These are phyloP conservation scores for Lindbergichthys nudifrons DNA, from an alignment of 2,797 vertebrate genomes.

Conservation along the genomic window DNA sequence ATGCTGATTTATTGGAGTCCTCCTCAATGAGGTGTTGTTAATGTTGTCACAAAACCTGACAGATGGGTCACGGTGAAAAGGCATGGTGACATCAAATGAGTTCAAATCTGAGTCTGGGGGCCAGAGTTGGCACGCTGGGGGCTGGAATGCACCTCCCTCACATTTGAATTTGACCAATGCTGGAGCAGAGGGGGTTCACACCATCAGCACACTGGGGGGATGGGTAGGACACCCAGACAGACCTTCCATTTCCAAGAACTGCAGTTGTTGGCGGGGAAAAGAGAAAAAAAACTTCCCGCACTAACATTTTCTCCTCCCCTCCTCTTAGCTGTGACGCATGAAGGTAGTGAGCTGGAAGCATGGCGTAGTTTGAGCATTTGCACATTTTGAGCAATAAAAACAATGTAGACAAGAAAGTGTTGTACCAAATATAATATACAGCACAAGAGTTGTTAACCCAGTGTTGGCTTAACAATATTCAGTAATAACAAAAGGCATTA, in stretches of 20 bases:
- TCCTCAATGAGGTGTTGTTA: slow-evolving; percentile 6
- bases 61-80: slow-evolving; percentile 27
- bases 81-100: slow-evolving; percentile 42
- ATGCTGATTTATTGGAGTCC: slow-evolving; percentile 12
- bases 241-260: slow-evolving; percentile 63
- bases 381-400: slow-evolving; percentile 36
- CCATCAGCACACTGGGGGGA: slow-evolving; percentile 54
- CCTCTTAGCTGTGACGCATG: slow-evolving; percentile 26
- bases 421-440: slow-evolving; percentile 55
- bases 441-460: slow-evolving; percentile 39
- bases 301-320: slow-evolving; percentile 22
- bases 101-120: slow-evolving; percentile 43
- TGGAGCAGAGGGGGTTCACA: slow-evolving; percentile 46
- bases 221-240: slow-evolving; percentile 49
- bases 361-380: background rate
- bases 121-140: slow-evolving; percentile 22
- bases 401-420: slow-evolving; percentile 15
- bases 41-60: slow-evolving; percentile 4
- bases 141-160: slow-evolving; percentile 40
- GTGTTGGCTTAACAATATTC: slow-evolving; percentile 27
- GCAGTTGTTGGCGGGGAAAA: slow-evolving; percentile 34
- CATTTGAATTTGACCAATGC: slow-evolving; percentile 55
- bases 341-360: slow-evolving; percentile 11
- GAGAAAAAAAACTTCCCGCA: slow-evolving; percentile 8
- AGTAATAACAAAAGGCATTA: slow-evolving; percentile 44